Percentiles rank a stretch among this genome's conserved stretches.
phyloP scores from a whole-genome alignment of 2,113 vertebrate genomes.

The Sander vitreus region DNA sequence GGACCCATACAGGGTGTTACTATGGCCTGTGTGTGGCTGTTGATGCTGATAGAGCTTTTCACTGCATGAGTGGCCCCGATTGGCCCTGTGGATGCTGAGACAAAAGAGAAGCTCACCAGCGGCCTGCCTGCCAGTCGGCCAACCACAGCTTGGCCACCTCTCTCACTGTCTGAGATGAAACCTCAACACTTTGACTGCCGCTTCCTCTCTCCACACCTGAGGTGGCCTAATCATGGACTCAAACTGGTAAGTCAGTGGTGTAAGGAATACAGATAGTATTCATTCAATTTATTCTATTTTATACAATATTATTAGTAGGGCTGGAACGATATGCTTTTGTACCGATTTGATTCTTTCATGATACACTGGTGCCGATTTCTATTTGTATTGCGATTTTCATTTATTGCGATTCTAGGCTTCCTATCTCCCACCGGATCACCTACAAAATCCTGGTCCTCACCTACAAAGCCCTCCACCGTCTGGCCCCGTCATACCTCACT shows the following conservation, averaged over 20 bases:
- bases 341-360: too few relatives aligned
- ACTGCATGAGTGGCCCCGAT: not conserved
- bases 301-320: too few relatives aligned
- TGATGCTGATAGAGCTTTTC: conserved; percentile 10
- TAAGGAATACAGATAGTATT: not conserved
- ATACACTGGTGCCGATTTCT: too few relatives aligned
- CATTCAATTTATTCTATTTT: too few relatives aligned
- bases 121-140: not conserved
- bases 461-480: too few relatives aligned
- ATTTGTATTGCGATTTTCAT: too few relatives aligned
- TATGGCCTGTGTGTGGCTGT: conserved; percentile 7
- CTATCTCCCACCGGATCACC: too few relatives aligned
- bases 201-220: not conserved
- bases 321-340: too few relatives aligned
- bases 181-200: not conserved
- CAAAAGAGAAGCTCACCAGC: not conserved
- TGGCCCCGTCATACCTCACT: too few relatives aligned
- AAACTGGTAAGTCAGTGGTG: not conserved
- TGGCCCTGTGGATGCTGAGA: not conserved
- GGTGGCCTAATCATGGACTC: not conserved
- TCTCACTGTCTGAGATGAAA: not conserved
- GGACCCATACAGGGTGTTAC: conserved; percentile 22
- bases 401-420: too few relatives aligned
- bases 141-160: not conserved
- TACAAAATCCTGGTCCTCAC: too few relatives aligned